These are phyloP conservation scores for Crotalus horridus DNA, from an alignment of 2,113 vertebrate genomes.

Conservation along the genomic window DNA sequence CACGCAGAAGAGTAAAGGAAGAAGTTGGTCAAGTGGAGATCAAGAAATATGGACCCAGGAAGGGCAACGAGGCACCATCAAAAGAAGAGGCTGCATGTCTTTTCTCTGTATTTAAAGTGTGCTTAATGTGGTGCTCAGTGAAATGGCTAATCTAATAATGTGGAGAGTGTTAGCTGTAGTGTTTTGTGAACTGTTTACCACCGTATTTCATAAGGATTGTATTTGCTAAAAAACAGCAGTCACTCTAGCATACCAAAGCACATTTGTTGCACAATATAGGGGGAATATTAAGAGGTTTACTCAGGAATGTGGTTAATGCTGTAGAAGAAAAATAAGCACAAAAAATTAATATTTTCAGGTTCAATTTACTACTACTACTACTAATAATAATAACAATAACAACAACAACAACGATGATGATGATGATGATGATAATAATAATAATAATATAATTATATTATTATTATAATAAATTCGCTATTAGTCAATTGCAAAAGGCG, in stretches of 20 bases:
- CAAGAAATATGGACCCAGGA: conserved; percentile 65
- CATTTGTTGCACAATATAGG: conserved; percentile 69
- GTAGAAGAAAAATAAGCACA: conserved; percentile 60
- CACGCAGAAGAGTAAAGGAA: conserved; percentile 20
- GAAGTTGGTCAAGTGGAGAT: background rate
- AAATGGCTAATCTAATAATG: conserved; percentile 75
- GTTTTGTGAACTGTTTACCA: conserved; percentile 73
- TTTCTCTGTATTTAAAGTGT: conserved; percentile 72
- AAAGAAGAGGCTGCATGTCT: conserved; percentile 66
- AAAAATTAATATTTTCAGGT: conserved; percentile 60
- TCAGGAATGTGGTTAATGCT: conserved; percentile 62
- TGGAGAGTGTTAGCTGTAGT: conserved; percentile 69
- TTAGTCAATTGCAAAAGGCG: too few relatives aligned
- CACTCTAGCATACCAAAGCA: conserved; percentile 67
- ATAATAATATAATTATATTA: too few relatives aligned
- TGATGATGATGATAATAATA: too few relatives aligned
- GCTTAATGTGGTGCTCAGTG: conserved; percentile 73
- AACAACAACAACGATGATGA: too few relatives aligned
- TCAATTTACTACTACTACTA: conserved; percentile 35
- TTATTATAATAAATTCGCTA: too few relatives aligned
- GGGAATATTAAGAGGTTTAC: conserved; percentile 72
- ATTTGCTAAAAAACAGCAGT: conserved; percentile 71
- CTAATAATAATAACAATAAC: too few relatives aligned
- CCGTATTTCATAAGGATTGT: conserved; percentile 73
- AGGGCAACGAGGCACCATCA: conserved; percentile 66